A percentile compares a stretch with the other conserved stretches of the same genome.
phyloP scores from a whole-genome alignment of 2,113 vertebrate species.

The Nibea albiflora region DNA sequence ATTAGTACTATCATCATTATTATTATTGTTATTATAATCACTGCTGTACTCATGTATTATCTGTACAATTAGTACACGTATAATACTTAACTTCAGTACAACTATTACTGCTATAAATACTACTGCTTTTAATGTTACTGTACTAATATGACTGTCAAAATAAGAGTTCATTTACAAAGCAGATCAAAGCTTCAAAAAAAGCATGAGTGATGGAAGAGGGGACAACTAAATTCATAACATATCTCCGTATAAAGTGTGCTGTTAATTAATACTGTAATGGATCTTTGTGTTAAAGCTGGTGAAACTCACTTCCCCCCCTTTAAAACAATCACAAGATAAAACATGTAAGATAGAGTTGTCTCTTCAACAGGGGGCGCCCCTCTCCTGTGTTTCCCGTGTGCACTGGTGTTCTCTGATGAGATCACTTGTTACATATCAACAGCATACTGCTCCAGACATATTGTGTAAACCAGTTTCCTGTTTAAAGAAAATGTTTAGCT shows the following conservation, averaged over 20 bases:
- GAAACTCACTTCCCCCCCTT: neutral
- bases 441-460: neutral
- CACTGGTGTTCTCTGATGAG: slow-evolving; percentile 13
- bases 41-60: neutral
- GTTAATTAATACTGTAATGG: neutral
- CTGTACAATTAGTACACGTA: neutral
- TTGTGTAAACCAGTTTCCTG: slow-evolving; percentile 16
- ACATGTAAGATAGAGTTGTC: neutral
- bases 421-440: slow-evolving; percentile 6
- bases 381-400: neutral
- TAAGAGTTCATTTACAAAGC: neutral
- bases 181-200: neutral
- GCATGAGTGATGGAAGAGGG: neutral
- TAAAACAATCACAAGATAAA: neutral
- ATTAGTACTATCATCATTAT: too few relatives aligned
- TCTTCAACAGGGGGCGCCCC: slow-evolving; percentile 31
- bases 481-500: slow-evolving; percentile 14
- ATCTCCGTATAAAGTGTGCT: neutral
- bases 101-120: neutral
- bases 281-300: neutral
- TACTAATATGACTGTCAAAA: neutral
- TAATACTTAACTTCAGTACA: neutral
- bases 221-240: neutral
- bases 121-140: neutral
- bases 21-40: neutral